Percentiles rank a stretch among this genome's conserved stretches.
phyloP scores from a whole-genome alignment of 2,888 invertebrate genomes.

The Vannuccia rotundouncinata region DNA sequence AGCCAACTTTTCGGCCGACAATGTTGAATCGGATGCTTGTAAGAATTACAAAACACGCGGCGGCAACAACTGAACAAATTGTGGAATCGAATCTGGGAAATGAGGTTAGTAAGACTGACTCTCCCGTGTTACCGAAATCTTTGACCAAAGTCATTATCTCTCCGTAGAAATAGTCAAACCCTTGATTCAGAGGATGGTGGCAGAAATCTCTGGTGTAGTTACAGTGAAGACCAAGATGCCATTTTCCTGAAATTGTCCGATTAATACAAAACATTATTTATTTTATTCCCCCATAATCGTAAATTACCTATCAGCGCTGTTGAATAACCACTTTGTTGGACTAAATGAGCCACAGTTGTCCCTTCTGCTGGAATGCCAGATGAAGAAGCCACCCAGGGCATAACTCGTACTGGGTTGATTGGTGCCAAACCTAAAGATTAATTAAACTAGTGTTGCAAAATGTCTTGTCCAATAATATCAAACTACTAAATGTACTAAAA shows the following conservation, averaged over 20 bases:
- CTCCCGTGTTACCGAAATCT: slow-evolving; percentile 44
- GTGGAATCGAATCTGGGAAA: not conserved
- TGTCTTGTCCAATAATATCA: too few relatives aligned
- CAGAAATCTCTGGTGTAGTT: slow-evolving; percentile 46
- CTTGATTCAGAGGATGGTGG: slow-evolving; percentile 55
- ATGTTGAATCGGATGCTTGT: not conserved
- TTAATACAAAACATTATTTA: too few relatives aligned
- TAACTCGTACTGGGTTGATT: slow-evolving; percentile 45
- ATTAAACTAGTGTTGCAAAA: too few relatives aligned
- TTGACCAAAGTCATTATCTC: slow-evolving; percentile 54
- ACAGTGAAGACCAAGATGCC: slow-evolving; percentile 59
- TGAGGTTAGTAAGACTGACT: not conserved
- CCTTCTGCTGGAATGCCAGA: slow-evolving; percentile 58
- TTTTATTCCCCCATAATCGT: too few relatives aligned
- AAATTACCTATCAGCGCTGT: slow-evolving; percentile 51
- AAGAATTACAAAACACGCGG: not conserved
- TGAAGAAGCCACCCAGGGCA: slow-evolving; percentile 46
- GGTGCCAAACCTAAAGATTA: slow-evolving; percentile 40
- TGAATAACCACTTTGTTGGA: slow-evolving; percentile 55
- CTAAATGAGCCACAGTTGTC: slow-evolving; percentile 57
- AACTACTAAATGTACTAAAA: too few relatives aligned
- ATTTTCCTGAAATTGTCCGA: slow-evolving; percentile 58
- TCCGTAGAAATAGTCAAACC: slow-evolving; percentile 57
- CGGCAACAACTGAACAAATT: not conserved
- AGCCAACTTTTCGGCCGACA: slow-evolving; percentile 1